Base-by-base conservation (phyloP, 2,113 vertebrate species). In the Peromyscus maniculatus region DNA sequence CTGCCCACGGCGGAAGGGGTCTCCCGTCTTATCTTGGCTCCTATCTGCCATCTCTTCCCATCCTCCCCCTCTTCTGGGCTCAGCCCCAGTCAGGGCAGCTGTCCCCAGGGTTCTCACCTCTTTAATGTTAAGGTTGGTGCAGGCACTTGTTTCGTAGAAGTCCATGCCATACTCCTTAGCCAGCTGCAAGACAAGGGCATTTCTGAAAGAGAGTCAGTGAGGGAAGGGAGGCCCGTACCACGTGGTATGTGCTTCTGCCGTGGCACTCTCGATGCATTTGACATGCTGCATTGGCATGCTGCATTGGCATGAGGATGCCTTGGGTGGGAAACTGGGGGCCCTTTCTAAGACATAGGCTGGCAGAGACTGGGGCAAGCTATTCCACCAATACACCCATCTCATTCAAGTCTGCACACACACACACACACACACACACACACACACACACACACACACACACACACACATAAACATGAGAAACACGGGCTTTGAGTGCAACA, bases 141-240 rank as follows among this genome's bases (percentile, higher is more conserved):
- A 99, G 99, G 99, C 99, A 99, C 99, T 99, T 99, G 99, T 99
- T 99, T 99, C 99, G 77, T 99, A 99, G 98, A 99, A 99, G 98
- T 99, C 99, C 99, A 99, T 99, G 96, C 99, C 99, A 11, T 99
- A 99, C 92, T 99, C 99, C 95, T 98, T 99, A 86, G 99, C 99
- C 98, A 99, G 99, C 99, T 99, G 98, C 2, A 57, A 98, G 95
- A 97, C 12, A 97, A 96, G 87, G 92, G 59, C 72, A 69, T 71
- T 87, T 83, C 92, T 52, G 1, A 96, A 28, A 55, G 69, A 55
- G 22, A 91, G 79, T 92, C 66, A 59, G 90, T 55, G 46, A 75
- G 55, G 80, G 69, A n/a, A 91, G 71, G 89, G 46, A 55, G 82
- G 39, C 43, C 67, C 57, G 1, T 3, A 5, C 67, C n/a, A 5